Base-by-base conservation (phyloP, 1,140 invertebrate genomes). In the Stegodyphus dumicola region DNA sequence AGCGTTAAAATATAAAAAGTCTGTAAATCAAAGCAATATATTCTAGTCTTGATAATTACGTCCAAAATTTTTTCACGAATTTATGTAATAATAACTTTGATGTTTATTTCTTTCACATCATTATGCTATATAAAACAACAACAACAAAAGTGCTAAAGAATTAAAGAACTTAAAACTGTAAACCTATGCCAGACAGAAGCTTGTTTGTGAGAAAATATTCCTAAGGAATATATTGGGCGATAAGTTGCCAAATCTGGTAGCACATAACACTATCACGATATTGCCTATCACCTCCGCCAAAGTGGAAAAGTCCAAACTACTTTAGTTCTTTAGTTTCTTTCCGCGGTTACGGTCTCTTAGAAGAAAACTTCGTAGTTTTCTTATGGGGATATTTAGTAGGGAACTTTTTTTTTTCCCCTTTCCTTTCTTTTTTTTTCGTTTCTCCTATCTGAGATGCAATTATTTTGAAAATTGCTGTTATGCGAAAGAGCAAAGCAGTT, bases 281-380 rank as follows among this genome's bases (percentile, higher is more conserved):
- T 56, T 83, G 7, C 69, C 70, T 54, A 11, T 71, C 79, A 56
- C 79, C 71, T 66, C n/a, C 49, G 49, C 17, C 2, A 49, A 83
- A 83, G 79, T 83, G 79, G 79, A 83, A 74, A 13, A 67, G 79
- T 83, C 79, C 71, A 73, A 74, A 66, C 70, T 83, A 52, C 71
- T 74, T 73, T 18, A 71, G 66, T 48, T 83, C 60, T 75, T 48
- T 6, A 18, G 67, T 75, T 74, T n/a, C 71, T 75, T 74, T n/a
- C 71, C 11, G 71, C 52, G 49, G 49, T 17, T 74, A 7, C 53
- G 33, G 33, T 33, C 33, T 33, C 33, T 33, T 3, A 33, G 3
- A 33, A 33, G 33, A 33, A 33, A 33, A 33, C 33, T 33, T 33
- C 33, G 33, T 33, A 49, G 13, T 33, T 52, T 71, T 33, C 69